phyloP scores from a whole-genome alignment of 2,113 vertebrate genomes.

The Empidonax alnorum region DNA sequence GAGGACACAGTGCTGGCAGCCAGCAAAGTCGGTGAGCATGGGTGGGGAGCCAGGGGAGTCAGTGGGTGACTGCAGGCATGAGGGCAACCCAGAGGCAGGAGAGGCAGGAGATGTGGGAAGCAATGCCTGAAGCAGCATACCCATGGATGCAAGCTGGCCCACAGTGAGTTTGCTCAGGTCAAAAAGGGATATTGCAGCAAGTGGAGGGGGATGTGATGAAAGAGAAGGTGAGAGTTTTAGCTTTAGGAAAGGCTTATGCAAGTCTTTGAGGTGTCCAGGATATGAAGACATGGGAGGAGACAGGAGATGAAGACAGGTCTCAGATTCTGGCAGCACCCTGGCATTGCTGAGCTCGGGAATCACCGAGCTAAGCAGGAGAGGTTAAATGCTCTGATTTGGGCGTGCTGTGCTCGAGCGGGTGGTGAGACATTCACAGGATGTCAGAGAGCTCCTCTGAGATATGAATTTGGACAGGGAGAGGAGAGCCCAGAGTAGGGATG shows the following conservation, averaged over 20 bases:
- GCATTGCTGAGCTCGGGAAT: not conserved
- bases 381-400: not conserved
- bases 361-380: not conserved
- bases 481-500: not conserved
- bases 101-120: not conserved
- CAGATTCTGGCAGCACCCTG: not conserved
- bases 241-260: constrained; percentile 4
- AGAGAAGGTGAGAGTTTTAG: not conserved
- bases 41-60: not conserved
- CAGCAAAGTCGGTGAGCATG: not conserved
- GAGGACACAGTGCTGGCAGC: not conserved
- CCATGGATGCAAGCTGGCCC: not conserved
- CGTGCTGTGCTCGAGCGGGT: not conserved
- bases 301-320: not conserved
- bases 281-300: not conserved
- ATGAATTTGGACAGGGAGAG: constrained; percentile 13
- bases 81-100: not conserved
- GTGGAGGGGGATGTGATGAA: constrained; percentile 3
- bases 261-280: not conserved
- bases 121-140: not conserved
- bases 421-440: not conserved
- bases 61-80: not conserved
- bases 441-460: not conserved
- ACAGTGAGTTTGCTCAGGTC: not conserved
- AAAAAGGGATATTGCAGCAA: constrained; percentile 21